Evolutionary conservation across 2,888 invertebrate species (phyloP).

Genomic region (Drosophila quasianomalipes): DNA sequence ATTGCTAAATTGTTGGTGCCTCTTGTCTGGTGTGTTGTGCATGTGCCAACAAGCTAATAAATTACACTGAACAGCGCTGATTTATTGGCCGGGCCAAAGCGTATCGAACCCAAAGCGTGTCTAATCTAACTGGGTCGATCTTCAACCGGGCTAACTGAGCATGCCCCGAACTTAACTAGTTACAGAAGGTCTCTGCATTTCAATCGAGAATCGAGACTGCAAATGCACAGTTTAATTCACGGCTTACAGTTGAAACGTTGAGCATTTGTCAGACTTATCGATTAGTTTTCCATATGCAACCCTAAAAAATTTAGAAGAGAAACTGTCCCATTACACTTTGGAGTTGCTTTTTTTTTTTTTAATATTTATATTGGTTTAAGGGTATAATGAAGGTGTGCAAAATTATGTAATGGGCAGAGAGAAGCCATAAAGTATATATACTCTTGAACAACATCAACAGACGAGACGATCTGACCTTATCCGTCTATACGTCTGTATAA

Average conservation of each 20-base stretch:
- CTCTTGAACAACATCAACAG: neutral
- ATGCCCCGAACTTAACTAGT: slow-evolving; percentile 19
- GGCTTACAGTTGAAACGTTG: neutral
- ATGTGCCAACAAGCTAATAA: slow-evolving; percentile 47
- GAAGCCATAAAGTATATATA: neutral
- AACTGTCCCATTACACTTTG: slow-evolving; percentile 10
- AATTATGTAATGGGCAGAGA: neutral
- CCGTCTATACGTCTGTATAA: neutral
- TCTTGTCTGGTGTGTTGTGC: slow-evolving; percentile 28
- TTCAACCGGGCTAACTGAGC: slow-evolving; percentile 18
- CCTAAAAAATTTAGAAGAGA: neutral
- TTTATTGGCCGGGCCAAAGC: slow-evolving; percentile 50
- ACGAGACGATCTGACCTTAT: neutral
- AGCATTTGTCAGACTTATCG: slow-evolving; percentile 8
- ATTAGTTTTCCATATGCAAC: slow-evolving; percentile 12
- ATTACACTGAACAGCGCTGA: slow-evolving; percentile 35
- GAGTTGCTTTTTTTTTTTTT: neutral
- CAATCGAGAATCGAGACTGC: slow-evolving; percentile 1
- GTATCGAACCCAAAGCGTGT: slow-evolving; percentile 40
- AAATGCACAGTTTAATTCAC: slow-evolving; percentile 1
- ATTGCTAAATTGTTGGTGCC: slow-evolving; percentile 24
- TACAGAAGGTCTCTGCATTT: slow-evolving; percentile 17
- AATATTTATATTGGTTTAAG: neutral
- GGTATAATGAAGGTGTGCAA: neutral
- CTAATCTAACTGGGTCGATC: slow-evolving; percentile 76